These are phyloP conservation scores for Andrena fulva DNA, from an alignment of 2,888 invertebrate genomes.

Conservation along the genomic window DNA sequence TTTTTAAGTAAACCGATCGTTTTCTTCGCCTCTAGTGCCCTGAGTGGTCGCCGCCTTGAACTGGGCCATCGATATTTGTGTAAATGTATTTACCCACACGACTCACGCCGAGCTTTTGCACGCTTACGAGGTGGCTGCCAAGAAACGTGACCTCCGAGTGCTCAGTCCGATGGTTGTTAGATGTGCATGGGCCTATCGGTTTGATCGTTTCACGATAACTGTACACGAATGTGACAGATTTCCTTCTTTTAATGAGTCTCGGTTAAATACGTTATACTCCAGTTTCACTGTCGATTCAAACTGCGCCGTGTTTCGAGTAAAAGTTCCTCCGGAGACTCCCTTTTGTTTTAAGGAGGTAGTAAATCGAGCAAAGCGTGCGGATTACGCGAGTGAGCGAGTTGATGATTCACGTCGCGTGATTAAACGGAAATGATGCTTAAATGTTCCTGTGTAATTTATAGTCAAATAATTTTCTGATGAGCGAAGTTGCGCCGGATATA, in stretches of 20 bases:
- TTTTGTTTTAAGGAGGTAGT: background rate
- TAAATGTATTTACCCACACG: conserved; percentile 37
- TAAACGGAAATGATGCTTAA: background rate
- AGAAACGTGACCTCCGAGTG: conserved; percentile 60
- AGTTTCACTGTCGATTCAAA: background rate
- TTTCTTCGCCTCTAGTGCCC: background rate
- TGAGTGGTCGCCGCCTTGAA: background rate
- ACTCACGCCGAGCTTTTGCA: conserved; percentile 78
- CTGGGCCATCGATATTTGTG: conserved; percentile 5
- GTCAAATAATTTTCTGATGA: background rate
- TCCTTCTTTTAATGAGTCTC: background rate
- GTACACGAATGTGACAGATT: conserved; percentile 7
- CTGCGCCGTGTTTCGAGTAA: background rate
- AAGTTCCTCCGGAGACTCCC: background rate
- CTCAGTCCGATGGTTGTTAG: conserved; percentile 58
- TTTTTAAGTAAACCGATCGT: too few species aligned
- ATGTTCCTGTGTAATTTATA: background rate
- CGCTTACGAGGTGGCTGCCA: conserved; percentile 76
- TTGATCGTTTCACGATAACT: conserved; percentile 39
- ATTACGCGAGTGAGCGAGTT: background rate
- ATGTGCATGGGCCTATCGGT: conserved; percentile 63
- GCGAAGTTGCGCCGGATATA: background rate
- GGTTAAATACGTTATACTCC: background rate
- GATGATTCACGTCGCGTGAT: background rate
- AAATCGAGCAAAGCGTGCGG: background rate